Evolutionary conservation across 1,140 invertebrate species (phyloP).

Genomic region (Paraescarpia echinospica): DNA sequence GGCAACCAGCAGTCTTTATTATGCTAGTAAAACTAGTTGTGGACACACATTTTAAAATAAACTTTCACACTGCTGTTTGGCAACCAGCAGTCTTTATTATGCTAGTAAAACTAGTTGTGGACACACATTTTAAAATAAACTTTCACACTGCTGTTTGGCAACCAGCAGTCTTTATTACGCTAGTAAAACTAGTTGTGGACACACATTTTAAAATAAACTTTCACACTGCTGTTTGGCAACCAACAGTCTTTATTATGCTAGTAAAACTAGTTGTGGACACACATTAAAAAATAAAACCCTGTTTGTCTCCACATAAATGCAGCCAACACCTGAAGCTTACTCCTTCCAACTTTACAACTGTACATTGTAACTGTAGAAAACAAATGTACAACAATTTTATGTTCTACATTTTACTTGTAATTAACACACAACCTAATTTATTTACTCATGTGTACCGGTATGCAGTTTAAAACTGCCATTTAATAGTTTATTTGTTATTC

Average conservation of each 20-base stretch:
- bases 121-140: background rate
- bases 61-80: background rate
- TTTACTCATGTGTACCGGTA: no score
- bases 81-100: background rate
- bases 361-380: background rate
- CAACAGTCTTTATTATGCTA: background rate
- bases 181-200: background rate
- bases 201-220: background rate
- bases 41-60: background rate
- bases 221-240: background rate
- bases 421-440: no score
- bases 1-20: background rate
- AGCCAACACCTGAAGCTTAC: slow-evolving; percentile 28
- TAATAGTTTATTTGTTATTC: no score
- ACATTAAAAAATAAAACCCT: background rate
- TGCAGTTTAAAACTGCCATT: no score
- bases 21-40: background rate
- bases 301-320: background rate
- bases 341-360: background rate
- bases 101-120: background rate
- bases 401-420: no score
- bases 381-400: no score
- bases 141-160: background rate
- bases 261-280: background rate
- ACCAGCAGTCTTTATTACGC: background rate